phyloP scores from a whole-genome alignment of 2,888 invertebrate genomes.

The Coremacera marginata region DNA sequence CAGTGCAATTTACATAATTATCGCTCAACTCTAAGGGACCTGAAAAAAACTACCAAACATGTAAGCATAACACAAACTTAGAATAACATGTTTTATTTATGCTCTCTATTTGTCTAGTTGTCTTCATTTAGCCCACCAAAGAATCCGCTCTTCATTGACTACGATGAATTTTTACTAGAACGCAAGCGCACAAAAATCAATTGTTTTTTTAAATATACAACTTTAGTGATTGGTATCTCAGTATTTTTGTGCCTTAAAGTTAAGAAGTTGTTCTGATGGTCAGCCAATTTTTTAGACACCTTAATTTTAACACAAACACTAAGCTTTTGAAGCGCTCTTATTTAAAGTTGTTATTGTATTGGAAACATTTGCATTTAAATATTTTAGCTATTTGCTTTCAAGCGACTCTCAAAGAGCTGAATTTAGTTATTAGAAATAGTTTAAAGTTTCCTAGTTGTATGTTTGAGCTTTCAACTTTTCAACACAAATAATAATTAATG shows the following conservation, averaged over 20 bases:
- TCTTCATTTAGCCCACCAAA: slow-evolving; percentile 62
- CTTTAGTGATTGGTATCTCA: slow-evolving; percentile 62
- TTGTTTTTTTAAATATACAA: slow-evolving; percentile 62
- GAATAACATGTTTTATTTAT: background rate
- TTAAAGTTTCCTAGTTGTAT: too few relatives aligned
- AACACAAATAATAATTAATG: too few relatives aligned
- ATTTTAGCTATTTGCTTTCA: too few relatives aligned
- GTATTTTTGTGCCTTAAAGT: slow-evolving; percentile 63
- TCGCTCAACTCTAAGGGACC: slow-evolving; percentile 55
- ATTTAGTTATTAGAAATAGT: too few relatives aligned
- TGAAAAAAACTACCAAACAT: slow-evolving; percentile 63
- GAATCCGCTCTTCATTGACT: slow-evolving; percentile 64
- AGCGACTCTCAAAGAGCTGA: too few relatives aligned
- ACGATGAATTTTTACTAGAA: slow-evolving; percentile 59
- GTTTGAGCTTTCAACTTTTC: too few relatives aligned
- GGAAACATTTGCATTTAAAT: too few relatives aligned
- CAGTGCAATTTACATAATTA: slow-evolving; percentile 56
- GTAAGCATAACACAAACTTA: slow-evolving; percentile 51
- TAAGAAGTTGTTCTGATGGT: slow-evolving; percentile 55
- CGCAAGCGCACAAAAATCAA: slow-evolving; percentile 59
- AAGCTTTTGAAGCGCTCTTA: too few relatives aligned
- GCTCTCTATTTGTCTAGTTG: slow-evolving; percentile 53
- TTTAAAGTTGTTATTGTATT: too few relatives aligned
- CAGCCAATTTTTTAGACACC: background rate
- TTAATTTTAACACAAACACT: too few relatives aligned